Conservation (phyloP, 2,888 invertebrate species). For the Dasysyrphus tricinctus region DNA sequence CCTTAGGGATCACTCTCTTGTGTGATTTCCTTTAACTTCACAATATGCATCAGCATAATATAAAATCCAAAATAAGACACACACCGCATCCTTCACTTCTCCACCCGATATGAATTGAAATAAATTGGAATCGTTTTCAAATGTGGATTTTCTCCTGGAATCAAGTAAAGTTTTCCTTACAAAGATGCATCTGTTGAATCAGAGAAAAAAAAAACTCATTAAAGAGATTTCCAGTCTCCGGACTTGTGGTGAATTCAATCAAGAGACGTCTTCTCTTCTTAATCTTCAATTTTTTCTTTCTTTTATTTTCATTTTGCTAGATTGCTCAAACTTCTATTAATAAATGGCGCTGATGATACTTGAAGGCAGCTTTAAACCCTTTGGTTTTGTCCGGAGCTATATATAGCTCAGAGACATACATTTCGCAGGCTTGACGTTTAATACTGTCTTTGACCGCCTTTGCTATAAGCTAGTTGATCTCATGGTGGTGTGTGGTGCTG, state of each 20-base stretch:
- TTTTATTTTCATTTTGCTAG: slow-evolving; percentile 13
- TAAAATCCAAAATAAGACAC: slow-evolving; percentile 47
- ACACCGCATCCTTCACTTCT: not conserved
- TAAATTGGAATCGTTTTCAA: slow-evolving; percentile 58
- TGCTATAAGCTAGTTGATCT: slow-evolving; percentile 9
- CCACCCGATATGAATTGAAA: slow-evolving; percentile 60
- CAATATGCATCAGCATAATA: not conserved
- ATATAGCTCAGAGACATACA: slow-evolving; percentile 73
- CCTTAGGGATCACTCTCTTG: slow-evolving; percentile 60
- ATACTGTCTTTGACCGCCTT: slow-evolving; percentile 50
- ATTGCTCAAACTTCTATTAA: slow-evolving; percentile 69
- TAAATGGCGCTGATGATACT: slow-evolving; percentile 75
- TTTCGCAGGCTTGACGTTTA: slow-evolving; percentile 51
- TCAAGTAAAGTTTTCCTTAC: slow-evolving; percentile 30
- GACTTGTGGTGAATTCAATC: slow-evolving; percentile 36
- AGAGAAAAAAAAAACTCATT: slow-evolving; percentile 55
- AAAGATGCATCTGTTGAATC: not conserved
- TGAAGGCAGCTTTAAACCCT: slow-evolving; percentile 45
- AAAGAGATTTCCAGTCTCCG: slow-evolving; percentile 41
- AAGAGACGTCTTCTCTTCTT: slow-evolving; percentile 23
- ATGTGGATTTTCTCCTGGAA: slow-evolving; percentile 35
- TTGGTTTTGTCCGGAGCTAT: slow-evolving; percentile 27
- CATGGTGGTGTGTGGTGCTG: slow-evolving; percentile 40
- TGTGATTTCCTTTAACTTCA: slow-evolving; percentile 44
- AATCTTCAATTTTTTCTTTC: slow-evolving; percentile 10